Conservation (phyloP, 2,888 invertebrate species). For the Herminia tarsipennalis region DNA sequence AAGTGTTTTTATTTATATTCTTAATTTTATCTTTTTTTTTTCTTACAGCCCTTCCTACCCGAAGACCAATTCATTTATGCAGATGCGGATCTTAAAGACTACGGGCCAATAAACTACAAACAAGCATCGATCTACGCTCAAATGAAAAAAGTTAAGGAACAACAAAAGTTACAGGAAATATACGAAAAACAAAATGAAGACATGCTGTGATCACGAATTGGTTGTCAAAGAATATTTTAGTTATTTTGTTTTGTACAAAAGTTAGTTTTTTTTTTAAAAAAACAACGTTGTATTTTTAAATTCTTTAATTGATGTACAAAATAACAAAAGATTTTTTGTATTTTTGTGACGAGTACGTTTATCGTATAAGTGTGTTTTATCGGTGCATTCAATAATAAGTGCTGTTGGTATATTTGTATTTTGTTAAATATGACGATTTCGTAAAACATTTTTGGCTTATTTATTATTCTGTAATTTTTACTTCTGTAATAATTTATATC, state of each 20-base stretch:
- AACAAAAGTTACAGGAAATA: constrained; percentile 77
- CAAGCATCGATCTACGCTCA: constrained; percentile 93
- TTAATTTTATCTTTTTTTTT: constrained; percentile 16
- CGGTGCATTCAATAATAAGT: neutral
- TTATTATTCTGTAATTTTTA: neutral
- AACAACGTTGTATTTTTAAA: constrained; percentile 1
- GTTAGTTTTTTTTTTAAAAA: neutral
- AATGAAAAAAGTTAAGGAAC: constrained; percentile 88
- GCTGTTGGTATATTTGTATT: constrained; percentile 6
- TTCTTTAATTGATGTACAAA: neutral
- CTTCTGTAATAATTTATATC: neutral
- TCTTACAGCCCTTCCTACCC: constrained; percentile 91
- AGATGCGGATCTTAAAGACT: constrained; percentile 95
- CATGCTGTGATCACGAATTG: constrained; percentile 60
- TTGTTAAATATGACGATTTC: neutral
- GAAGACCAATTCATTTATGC: constrained; percentile 94
- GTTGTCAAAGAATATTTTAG: constrained; percentile 26
- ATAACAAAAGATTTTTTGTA: neutral
- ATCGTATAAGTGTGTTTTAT: constrained; percentile 3
- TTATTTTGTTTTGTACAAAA: neutral
- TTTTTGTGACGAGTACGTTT: no score
- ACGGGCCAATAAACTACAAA: constrained; percentile 97
- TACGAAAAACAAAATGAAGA: constrained; percentile 75
- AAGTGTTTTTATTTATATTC: neutral
- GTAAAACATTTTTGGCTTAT: neutral